Percentiles rank a stretch among this genome's conserved stretches.
phyloP scores from a whole-genome alignment of 2,113 vertebrate species.

The Todiramphus saurophagus region DNA sequence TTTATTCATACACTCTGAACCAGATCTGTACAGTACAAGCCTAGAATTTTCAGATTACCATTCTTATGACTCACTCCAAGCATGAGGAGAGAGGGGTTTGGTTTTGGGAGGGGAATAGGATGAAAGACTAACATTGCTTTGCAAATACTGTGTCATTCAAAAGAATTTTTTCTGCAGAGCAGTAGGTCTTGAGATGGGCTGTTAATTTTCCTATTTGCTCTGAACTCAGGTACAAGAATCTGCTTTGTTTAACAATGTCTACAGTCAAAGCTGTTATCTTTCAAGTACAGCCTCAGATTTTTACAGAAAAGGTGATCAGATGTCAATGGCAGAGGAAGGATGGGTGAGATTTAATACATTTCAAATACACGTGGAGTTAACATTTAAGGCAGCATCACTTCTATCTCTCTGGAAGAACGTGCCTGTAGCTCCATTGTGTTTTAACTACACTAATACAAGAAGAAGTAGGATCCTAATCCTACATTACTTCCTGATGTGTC shows the following conservation, averaged over 20 bases:
- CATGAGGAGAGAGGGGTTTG: background rate
- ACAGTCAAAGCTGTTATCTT: background rate
- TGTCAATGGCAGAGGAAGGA: background rate
- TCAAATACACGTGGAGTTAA: background rate
- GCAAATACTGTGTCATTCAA: background rate
- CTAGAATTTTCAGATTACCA: background rate
- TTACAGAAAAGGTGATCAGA: background rate
- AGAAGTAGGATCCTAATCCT: background rate
- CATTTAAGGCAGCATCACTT: background rate
- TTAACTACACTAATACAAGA: background rate
- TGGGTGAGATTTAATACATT: background rate
- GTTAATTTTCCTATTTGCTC: background rate
- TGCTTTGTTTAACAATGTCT: background rate
- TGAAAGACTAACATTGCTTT: background rate
- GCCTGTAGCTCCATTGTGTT: background rate
- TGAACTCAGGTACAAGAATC: background rate
- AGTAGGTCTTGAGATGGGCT: background rate
- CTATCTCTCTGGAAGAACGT: background rate
- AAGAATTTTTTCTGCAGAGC: background rate
- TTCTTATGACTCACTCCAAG: background rate
- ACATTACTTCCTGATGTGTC: background rate
- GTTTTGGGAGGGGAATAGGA: background rate
- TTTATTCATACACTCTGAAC: background rate
- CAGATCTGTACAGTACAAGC: background rate
- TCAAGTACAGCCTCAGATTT: background rate